Percentiles rank a stretch among this genome's conserved stretches.
Conservation (phyloP, 2,797 vertebrate species). For the Pantherophis alleghaniensis region DNA sequence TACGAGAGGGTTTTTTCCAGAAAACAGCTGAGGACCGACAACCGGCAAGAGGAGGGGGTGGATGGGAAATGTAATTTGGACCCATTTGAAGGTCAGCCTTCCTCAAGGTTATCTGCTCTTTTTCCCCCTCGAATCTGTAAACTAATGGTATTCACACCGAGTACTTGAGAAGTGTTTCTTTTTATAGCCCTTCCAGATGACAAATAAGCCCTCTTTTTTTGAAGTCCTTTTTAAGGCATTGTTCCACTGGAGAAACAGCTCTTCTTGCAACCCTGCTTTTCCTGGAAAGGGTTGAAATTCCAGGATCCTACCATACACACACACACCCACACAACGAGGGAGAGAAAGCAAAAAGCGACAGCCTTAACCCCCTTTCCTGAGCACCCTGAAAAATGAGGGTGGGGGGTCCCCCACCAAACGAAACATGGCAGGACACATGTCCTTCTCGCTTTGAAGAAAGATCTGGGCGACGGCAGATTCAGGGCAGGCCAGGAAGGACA, state of each 20-base stretch:
- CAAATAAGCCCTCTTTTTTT: constrained; percentile 75
- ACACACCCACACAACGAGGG: background rate
- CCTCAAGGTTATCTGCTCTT: constrained; percentile 79
- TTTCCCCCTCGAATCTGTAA: constrained; percentile 76
- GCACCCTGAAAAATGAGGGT: background rate
- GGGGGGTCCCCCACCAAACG: no score
- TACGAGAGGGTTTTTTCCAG: constrained; percentile 35
- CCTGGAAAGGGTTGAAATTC: constrained; percentile 66
- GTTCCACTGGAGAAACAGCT: constrained; percentile 68
- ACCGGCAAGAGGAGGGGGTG: constrained; percentile 41
- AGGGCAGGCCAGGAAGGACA: background rate
- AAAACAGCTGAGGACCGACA: constrained; percentile 33
- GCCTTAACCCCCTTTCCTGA: constrained; percentile 51
- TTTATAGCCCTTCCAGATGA: constrained; percentile 79
- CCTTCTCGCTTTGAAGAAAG: background rate
- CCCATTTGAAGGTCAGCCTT: constrained; percentile 72
- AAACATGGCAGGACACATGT: background rate
- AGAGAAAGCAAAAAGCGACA: constrained; percentile 46
- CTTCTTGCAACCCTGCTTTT: constrained; percentile 62
- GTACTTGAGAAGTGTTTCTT: constrained; percentile 81
- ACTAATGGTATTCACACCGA: constrained; percentile 79
- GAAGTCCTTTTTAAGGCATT: constrained; percentile 74
- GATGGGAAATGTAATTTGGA: constrained; percentile 58
- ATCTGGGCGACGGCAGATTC: background rate
- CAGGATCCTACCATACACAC: background rate